Base-by-base conservation (phyloP, 2,797 vertebrate species). In the Emys orbicularis region DNA sequence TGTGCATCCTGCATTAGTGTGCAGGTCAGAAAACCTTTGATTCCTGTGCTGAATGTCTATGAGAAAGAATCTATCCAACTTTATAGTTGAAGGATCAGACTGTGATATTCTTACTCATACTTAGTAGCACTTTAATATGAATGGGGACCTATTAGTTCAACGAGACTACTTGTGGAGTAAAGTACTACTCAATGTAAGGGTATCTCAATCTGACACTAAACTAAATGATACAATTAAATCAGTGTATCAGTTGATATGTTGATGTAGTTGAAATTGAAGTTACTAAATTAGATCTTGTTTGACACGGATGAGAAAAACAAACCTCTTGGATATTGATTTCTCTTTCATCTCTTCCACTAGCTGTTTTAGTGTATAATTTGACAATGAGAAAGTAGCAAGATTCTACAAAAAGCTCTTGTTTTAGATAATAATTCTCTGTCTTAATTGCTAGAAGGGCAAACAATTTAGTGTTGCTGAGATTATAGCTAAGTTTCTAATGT, bases 391-490 rank as follows among this genome's bases (percentile, higher is more conserved):
- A 65, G 37, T 31, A 72, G 12, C 50, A 89, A 72, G 6, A 89
- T 29, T 87, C 9, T 90, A 23, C n/a, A 2, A 80, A 6, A 87
- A 85, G 50, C 5, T 34, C 34, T 91, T 79, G 18, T 41, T 81
- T 21, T 7, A 65, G 5, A 6, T 50, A 34, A 27, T 49, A 41
- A 16, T 44, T 83, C 37, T 5, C 8, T 9, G n/a, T 57, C 56
- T 25, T 96, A 91, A 96, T 91, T 91, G 80, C 44, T 90, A 25
- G 79, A 93, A 90, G 61, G 21, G 13, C 13, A 94, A 37, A 89
- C 1, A 1, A 2, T 90, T 79, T 79, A 41, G 15, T 54, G 31
- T 53, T 86, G 8, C 83, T 87, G n/a, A 85, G 50, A 77, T 80
- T 83, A 53, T n/a, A 84, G 79, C 25, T 93, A 86, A 93, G 23